A percentile compares a stretch with the other conserved stretches of the same genome.
These are phyloP conservation scores for Hermaeophaga mercurialis DNA, from an alignment of 2,888 invertebrate species.

Conservation along the genomic window DNA sequence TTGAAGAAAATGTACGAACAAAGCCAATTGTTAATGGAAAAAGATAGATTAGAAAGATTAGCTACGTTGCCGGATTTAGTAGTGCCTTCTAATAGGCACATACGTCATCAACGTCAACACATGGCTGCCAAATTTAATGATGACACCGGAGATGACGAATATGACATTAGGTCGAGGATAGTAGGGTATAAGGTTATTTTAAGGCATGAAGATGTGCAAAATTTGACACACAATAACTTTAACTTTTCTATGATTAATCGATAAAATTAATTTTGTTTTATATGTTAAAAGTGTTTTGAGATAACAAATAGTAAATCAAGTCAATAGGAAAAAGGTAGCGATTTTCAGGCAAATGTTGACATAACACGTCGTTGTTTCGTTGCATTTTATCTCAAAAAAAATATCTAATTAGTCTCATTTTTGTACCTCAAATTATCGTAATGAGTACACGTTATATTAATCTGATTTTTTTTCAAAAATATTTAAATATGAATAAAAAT, in stretches of 20 bases:
- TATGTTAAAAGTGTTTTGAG: conserved; percentile 1
- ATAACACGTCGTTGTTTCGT: no score
- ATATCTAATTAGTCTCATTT: no score
- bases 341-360: no score
- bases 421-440: no score
- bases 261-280: no score
- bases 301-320: no score
- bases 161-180: conserved; percentile 42
- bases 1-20: conserved; percentile 47
- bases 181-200: conserved; percentile 44
- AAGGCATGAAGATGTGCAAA: conserved; percentile 47
- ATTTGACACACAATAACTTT: conserved; percentile 40
- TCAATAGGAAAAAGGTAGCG: no score
- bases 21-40: conserved; percentile 40
- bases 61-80: conserved; percentile 41
- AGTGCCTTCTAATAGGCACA: conserved; percentile 42
- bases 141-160: conserved; percentile 14
- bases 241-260: conserved; percentile 42
- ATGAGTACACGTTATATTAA: no score
- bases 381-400: no score
- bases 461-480: no score
- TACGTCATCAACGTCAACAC: conserved; percentile 52
- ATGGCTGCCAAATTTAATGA: conserved; percentile 26
- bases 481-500: no score
- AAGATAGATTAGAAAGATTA: conserved; percentile 45